These are phyloP conservation scores for Platanista minor DNA, from an alignment of 2,113 vertebrate species.

Conservation along the genomic window DNA sequence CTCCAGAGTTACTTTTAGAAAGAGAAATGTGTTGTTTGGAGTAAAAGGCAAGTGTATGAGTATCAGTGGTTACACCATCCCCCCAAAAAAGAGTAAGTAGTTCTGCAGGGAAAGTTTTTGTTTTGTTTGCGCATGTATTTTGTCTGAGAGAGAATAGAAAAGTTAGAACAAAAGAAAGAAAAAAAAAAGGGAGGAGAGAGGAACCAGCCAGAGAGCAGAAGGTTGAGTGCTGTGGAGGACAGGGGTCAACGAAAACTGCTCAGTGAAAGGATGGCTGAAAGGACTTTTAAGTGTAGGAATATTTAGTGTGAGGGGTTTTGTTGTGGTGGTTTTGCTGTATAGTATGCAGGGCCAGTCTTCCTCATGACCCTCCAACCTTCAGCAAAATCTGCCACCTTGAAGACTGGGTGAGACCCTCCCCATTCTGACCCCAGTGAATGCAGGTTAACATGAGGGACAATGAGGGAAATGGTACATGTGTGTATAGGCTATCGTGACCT, in stretches of 20 bases:
- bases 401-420: neutral
- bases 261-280: neutral
- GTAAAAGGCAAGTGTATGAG: neutral
- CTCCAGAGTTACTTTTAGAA: neutral
- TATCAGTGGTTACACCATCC: neutral
- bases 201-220: neutral
- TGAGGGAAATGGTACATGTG: neutral
- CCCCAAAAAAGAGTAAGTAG: neutral
- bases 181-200: neutral
- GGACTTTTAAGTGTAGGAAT: neutral
- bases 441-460: rapidly evolving
- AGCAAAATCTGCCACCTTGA: too few species aligned
- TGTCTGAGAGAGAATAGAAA: neutral
- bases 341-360: neutral
- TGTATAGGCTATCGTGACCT: neutral
- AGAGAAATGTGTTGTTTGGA: neutral
- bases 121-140: neutral
- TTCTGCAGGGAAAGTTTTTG: neutral
- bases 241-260: rapidly evolving
- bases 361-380: neutral
- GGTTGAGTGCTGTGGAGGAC: neutral
- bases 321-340: neutral
- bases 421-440: rapidly evolving
- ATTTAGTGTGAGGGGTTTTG: neutral
- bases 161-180: neutral